These are phyloP conservation scores for Adelges cooleyi DNA, from an alignment of 1,140 invertebrate genomes.

Conservation along the genomic window DNA sequence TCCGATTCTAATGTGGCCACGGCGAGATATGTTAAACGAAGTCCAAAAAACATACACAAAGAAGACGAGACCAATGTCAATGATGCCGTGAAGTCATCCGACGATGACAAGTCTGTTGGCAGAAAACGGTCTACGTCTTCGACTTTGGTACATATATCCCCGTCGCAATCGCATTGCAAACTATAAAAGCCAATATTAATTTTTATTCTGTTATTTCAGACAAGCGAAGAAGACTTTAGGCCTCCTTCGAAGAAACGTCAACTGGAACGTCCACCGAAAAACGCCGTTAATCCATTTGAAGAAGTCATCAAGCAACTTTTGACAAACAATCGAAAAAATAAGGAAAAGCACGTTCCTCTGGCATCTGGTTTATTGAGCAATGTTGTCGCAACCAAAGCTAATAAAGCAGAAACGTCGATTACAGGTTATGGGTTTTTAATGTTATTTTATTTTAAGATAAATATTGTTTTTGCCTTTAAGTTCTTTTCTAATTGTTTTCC, in stretches of 20 bases:
- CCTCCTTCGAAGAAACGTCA: constrained; percentile 14
- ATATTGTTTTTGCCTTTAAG: too few relatives aligned
- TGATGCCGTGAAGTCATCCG: neutral
- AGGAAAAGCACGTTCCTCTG: neutral
- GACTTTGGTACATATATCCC: neutral
- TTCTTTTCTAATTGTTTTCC: too few relatives aligned
- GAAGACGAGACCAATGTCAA: neutral
- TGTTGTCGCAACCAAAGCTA: neutral
- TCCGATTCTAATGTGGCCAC: neutral
- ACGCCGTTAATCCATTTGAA: neutral
- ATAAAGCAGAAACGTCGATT: neutral
- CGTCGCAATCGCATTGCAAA: too few relatives aligned
- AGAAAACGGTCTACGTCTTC: constrained; percentile 7
- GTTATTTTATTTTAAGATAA: too few relatives aligned
- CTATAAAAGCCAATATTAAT: neutral
- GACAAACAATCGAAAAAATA: neutral
- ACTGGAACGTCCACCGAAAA: constrained; percentile 12
- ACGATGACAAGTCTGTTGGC: neutral
- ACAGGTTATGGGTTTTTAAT: too few relatives aligned
- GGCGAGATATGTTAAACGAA: neutral
- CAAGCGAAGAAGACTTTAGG: constrained; percentile 5
- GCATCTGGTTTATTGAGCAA: neutral
- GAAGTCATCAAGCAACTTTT: neutral
- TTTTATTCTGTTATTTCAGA: neutral
- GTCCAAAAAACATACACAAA: constrained; percentile 11